phyloP scores from a whole-genome alignment of 2,797 vertebrate genomes.

The Euthynnus affinis region DNA sequence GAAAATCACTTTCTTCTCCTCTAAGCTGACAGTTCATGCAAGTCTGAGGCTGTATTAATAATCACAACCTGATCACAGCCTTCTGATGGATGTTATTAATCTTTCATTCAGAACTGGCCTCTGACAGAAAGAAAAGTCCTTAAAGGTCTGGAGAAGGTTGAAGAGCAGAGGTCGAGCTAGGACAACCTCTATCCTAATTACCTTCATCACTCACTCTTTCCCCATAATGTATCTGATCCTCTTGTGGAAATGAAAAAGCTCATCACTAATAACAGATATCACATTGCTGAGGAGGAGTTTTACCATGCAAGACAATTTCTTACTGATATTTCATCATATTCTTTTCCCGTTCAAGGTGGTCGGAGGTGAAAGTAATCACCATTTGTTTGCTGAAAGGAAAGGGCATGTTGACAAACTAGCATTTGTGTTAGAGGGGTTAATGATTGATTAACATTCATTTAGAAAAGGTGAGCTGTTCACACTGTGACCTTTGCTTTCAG shows the following conservation, averaged over 20 bases:
- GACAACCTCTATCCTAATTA: constrained; percentile 81
- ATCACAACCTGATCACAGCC: constrained; percentile 52
- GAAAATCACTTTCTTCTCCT: constrained; percentile 2
- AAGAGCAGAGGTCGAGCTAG: constrained; percentile 76
- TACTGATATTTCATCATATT: constrained; percentile 49
- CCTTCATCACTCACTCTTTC: constrained; percentile 79
- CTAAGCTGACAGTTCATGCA: constrained; percentile 19
- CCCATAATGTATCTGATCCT: constrained; percentile 72
- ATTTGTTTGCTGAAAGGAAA: constrained; percentile 50
- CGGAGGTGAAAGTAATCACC: constrained; percentile 58
- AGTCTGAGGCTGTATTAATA: constrained; percentile 64
- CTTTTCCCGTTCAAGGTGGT: constrained; percentile 48
- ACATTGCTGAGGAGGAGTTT: constrained; percentile 54
- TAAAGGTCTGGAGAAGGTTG: constrained; percentile 76
- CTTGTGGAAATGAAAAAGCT: constrained; percentile 69
- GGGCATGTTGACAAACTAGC: constrained; percentile 60
- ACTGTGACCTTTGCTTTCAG: constrained; percentile 56
- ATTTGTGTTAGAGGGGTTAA: constrained; percentile 43
- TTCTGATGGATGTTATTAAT: constrained; percentile 69
- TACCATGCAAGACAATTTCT: constrained; percentile 38
- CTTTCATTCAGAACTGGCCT: constrained; percentile 63
- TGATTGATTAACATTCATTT: constrained; percentile 64
- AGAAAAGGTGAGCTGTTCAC: constrained; percentile 48
- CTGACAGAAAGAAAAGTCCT: constrained; percentile 60
- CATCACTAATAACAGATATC: constrained; percentile 67